Base-by-base conservation (phyloP, 2,113 vertebrate species). In the Piprites chloris region DNA sequence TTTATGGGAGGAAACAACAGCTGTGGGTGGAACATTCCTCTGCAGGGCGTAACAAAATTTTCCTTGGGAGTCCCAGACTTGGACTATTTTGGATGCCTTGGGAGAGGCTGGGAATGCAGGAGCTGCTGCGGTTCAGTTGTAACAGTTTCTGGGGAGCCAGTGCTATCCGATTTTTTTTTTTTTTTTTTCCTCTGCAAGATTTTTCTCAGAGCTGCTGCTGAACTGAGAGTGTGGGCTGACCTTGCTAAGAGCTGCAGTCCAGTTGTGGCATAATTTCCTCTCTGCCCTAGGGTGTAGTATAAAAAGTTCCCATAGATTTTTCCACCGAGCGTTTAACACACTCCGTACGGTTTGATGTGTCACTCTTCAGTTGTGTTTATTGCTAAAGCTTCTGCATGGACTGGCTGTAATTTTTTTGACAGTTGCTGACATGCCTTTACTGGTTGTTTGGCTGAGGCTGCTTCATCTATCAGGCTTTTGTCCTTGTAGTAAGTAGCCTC, bases 11-110 rank as follows among this genome's bases (percentile, higher is more conserved):
- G 95, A 95, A 91, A 90, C 92, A 73, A 87, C 87, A 72, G 84
- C 61, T 4, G 78, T 87, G 94, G 94, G 90, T 95, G 90, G 93
- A 96, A 95, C 96, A 95, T 98, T 97, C 95, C 95, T 94, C 59
- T 42, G 69, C 4, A 88, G 96, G 97, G 97, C 6, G 96, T 87
- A 93, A 84, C 91, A 46, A 49, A 41, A 50, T 79, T 97, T 97
- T 96, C 90, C 92, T 91, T 94, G 73, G 90, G 94, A 91, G 42
- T 90, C 93, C 90, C 93, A 96, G 96, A 95, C 88, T 87, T 52
- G 85, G 94, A 56, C 74, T 95, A 53, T 93, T 96, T 91, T 5
- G 52, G 71, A 37, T 86, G 83, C 92, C 69, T 93, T 91, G 84
- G 83, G 81, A 92, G 89, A 96, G 93, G 80, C 90, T 69, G 47